phyloP scores from a whole-genome alignment of 2,797 vertebrate species.

The Macropus fuliginosus region DNA sequence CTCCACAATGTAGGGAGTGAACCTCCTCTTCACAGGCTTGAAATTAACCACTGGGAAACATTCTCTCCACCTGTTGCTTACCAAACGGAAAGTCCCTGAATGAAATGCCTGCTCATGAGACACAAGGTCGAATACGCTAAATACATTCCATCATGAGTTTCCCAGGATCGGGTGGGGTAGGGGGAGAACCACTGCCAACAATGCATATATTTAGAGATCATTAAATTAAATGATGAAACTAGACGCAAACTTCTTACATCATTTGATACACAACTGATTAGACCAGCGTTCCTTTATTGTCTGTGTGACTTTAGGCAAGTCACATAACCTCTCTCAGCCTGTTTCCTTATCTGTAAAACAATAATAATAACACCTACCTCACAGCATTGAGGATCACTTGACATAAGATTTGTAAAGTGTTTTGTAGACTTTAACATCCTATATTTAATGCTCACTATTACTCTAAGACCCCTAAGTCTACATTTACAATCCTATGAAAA shows the following conservation, averaged over 20 bases:
- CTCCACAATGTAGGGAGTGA: neutral
- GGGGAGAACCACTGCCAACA: neutral
- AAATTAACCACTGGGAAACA: constrained; percentile 46
- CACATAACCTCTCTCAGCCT: neutral
- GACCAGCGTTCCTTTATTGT: neutral
- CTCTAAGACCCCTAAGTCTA: neutral
- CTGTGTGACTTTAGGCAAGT: constrained; percentile 19
- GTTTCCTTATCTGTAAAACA: neutral
- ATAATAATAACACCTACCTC: neutral
- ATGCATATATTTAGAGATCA: neutral
- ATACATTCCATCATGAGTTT: neutral
- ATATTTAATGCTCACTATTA: neutral
- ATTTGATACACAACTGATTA: neutral
- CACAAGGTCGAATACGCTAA: neutral
- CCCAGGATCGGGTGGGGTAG: neutral
- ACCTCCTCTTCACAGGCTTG: constrained; percentile 32
- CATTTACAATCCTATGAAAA: neutral
- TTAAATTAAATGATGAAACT: constrained; percentile 21
- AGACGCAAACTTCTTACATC: neutral
- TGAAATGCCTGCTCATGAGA: constrained; percentile 59
- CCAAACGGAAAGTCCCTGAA: constrained; percentile 67
- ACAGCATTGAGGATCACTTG: neutral
- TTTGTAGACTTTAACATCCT: neutral
- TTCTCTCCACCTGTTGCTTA: constrained; percentile 79
- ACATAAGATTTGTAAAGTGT: neutral